Percentiles rank a stretch among this genome's conserved stretches.
Conservation (phyloP, 2,888 invertebrate genomes). For the Cephus sareptanus region DNA sequence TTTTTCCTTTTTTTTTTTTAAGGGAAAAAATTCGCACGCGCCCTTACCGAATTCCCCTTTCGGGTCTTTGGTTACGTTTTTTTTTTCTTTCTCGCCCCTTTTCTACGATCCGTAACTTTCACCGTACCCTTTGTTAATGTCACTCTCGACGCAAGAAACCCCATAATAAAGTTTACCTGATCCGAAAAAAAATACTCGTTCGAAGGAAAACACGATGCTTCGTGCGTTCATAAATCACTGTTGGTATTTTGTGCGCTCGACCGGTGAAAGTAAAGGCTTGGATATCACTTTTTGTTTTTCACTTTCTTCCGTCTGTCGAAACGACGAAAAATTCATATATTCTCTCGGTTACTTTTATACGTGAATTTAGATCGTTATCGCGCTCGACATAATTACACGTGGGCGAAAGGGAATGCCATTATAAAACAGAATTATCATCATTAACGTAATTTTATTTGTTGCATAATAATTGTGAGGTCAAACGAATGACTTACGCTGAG, state of each 20-base stretch:
- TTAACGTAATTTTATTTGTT: neutral
- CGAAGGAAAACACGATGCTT: neutral
- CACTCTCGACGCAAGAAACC: conserved; percentile 22
- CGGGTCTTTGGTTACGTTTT: conserved; percentile 8
- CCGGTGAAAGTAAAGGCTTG: conserved; percentile 60
- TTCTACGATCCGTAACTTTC: conserved; percentile 29
- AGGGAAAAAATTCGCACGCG: neutral
- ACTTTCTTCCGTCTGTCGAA: neutral
- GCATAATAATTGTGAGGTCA: neutral
- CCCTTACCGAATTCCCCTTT: conserved; percentile 4
- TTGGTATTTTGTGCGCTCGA: conserved; percentile 22
- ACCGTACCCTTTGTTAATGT: conserved; percentile 28
- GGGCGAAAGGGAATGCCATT: neutral
- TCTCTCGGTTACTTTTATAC: neutral
- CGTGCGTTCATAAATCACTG: conserved; percentile 47
- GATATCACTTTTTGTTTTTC: conserved; percentile 31
- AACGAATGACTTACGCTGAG: neutral
- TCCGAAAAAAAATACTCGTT: conserved; percentile 27
- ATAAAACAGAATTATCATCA: neutral
- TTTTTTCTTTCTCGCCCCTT: conserved; percentile 8
- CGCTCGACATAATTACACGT: neutral
- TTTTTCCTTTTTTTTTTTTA: conserved; percentile 20
- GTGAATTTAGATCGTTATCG: neutral
- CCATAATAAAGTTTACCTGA: conserved; percentile 47
- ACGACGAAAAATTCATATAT: neutral